Evolutionary conservation across 1,140 invertebrate genomes (phyloP), one percentile per base, ranked within the genome.

Genomic region (Zaprionus camerounensis): DNA sequence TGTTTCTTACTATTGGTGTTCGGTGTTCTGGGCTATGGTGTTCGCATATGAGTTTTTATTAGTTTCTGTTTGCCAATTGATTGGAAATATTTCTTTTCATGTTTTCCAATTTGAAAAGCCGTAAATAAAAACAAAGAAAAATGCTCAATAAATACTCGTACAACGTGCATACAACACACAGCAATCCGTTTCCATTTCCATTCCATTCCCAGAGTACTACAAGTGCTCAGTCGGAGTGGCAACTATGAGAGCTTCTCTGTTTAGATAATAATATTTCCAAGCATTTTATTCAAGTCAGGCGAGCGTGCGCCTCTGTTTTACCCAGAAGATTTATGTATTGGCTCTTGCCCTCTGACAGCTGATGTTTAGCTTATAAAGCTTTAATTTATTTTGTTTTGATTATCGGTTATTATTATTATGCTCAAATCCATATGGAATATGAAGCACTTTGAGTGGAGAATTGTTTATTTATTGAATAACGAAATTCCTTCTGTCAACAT

Each of bases 31-130:
- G 34, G 15, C 26, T 59, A 51, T n/a, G 51, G 31, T 66, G 66
- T 77, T 61, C 81, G 36, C 67, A 79, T 85, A 90, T 85, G 85
- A 84, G 78, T 73, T 88, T 88, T 88, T 88, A 90, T 88, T 88
- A 76, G 79, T 81, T 90, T 81, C 57, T 85, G 76, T 85, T 85
- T 85, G 85, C 76, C 85, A 88, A 88, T 88, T 88, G 85, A 88
- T 88, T 88, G 85, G 85, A 88, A 88, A 88, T 90, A 90, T 88
- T 88, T 85, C 85, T 85, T 88, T 88, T 88, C 85, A 90, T 88
- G 85, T 88, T 85, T 79, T 87, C 38, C 81, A 63, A 82, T 76
- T 81, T 76, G 66, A 80, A 82, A 81, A 78, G 66, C 76, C 75
- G 55, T 34, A 79, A 81, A 85, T 72, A 80, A 79, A 70, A 76